Percentiles rank a stretch among this genome's conserved stretches.
Evolutionary conservation across 2,797 vertebrate genomes (phyloP).

Genomic region (Gambelia wislizenii): DNA sequence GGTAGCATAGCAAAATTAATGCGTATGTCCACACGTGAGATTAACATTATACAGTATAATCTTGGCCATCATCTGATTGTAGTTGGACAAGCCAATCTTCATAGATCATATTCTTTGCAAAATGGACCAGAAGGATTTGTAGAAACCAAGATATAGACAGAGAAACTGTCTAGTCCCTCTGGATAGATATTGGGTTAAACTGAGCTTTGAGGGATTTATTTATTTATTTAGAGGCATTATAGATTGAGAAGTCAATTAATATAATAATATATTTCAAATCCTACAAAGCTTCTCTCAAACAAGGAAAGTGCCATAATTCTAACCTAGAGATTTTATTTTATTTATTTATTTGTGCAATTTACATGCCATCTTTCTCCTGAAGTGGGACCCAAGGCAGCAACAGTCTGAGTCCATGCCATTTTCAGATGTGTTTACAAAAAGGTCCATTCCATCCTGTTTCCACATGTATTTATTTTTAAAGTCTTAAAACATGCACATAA

Average conservation of each 20-base stretch:
- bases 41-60: slow-evolving; percentile 29
- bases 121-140: not conserved
- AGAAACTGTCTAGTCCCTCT: not conserved
- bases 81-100: slow-evolving; percentile 7
- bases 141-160: not conserved
- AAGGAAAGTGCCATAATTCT: not conserved
- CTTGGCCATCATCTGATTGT: slow-evolving; percentile 64
- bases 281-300: not conserved
- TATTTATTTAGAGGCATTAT: not conserved
- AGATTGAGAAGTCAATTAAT: not conserved
- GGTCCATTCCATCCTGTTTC: not conserved
- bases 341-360: too few species aligned
- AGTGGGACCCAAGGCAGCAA: too few species aligned
- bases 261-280: not conserved
- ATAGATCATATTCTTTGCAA: not conserved
- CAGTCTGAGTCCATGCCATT: not conserved
- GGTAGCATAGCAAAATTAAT: too few species aligned
- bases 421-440: not conserved
- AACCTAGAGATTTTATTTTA: not conserved
- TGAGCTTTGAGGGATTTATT: not conserved
- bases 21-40: not conserved
- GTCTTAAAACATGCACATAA: not conserved
- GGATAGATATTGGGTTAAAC: not conserved
- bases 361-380: too few species aligned
- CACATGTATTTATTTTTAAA: not conserved